These are phyloP conservation scores for Rhinella marina DNA, from an alignment of 2,797 vertebrate species.

Conservation along the genomic window DNA sequence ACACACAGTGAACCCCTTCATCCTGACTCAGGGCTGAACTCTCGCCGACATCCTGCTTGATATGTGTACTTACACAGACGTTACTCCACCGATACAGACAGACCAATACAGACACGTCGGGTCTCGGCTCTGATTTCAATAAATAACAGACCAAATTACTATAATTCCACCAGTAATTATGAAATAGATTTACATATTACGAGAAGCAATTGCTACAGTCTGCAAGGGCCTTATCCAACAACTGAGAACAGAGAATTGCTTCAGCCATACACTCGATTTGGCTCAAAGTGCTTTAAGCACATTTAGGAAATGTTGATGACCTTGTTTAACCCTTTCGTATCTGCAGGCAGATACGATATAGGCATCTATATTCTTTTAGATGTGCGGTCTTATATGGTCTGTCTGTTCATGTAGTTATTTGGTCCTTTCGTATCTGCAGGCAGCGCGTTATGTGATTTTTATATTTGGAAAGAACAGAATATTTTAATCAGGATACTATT, in stretches of 20 bases:
- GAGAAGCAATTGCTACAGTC: slow-evolving; percentile 31
- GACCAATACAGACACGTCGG: slow-evolving; percentile 29
- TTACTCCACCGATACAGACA: neutral
- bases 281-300: neutral
- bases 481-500: neutral
- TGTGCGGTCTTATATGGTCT: too few species aligned
- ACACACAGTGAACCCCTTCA: slow-evolving; percentile 48
- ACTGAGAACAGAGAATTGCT: slow-evolving; percentile 25
- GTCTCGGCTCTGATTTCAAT: slow-evolving; percentile 27
- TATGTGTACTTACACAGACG: neutral
- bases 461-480: neutral
- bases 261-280: neutral
- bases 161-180: slow-evolving; percentile 47
- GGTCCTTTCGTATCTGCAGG: slow-evolving; percentile 4
- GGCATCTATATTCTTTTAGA: too few species aligned
- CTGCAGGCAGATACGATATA: too few species aligned
- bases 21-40: slow-evolving; percentile 44
- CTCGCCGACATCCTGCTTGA: slow-evolving; percentile 8
- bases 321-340: slow-evolving; percentile 36
- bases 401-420: too few species aligned
- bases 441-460: neutral
- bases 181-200: slow-evolving; percentile 50
- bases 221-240: slow-evolving; percentile 8
- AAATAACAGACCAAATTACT: slow-evolving; percentile 43
- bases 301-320: slow-evolving; percentile 10